Percentiles rank a stretch among this genome's conserved stretches.
Evolutionary conservation across 92 coral and sea anemone species (phyloP).

Genomic region (Heteractis magnifica): DNA sequence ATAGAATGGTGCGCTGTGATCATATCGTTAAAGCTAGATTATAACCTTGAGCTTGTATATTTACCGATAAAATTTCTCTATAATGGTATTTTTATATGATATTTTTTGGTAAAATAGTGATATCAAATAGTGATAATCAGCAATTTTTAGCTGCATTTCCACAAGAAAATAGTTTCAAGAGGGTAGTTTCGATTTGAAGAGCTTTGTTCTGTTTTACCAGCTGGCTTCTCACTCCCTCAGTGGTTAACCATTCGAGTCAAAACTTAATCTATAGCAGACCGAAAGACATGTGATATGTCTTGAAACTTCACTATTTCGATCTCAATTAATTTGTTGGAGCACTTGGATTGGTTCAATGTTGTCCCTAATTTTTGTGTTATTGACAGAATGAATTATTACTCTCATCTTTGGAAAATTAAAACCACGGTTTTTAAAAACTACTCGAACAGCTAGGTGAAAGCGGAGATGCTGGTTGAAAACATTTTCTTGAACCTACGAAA

Average conservation of each 20-base stretch:
- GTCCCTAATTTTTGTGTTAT: neutral
- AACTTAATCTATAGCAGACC: neutral
- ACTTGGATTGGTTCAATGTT: conserved; percentile 2
- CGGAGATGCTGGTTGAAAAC: neutral
- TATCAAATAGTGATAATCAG: neutral
- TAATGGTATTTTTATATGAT: neutral
- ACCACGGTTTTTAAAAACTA: neutral
- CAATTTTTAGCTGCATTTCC: neutral
- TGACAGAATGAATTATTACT: neutral
- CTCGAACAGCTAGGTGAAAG: neutral
- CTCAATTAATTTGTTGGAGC: neutral
- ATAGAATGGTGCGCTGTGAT: neutral
- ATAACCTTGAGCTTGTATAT: neutral
- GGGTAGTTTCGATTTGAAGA: neutral
- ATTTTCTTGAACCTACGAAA: neutral
- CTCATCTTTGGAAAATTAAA: neutral
- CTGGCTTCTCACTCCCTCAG: neutral
- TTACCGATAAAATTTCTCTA: neutral
- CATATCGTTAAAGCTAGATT: neutral
- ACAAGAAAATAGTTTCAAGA: neutral
- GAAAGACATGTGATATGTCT: neutral
- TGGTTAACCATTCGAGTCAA: conserved; percentile 13
- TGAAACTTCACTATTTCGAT: neutral
- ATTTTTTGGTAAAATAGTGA: neutral
- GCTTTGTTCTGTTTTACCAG: neutral